Evolutionary conservation across 2,797 vertebrate genomes (phyloP), one percentile per base, ranked within the genome.

Genomic region (Platalea minor): DNA sequence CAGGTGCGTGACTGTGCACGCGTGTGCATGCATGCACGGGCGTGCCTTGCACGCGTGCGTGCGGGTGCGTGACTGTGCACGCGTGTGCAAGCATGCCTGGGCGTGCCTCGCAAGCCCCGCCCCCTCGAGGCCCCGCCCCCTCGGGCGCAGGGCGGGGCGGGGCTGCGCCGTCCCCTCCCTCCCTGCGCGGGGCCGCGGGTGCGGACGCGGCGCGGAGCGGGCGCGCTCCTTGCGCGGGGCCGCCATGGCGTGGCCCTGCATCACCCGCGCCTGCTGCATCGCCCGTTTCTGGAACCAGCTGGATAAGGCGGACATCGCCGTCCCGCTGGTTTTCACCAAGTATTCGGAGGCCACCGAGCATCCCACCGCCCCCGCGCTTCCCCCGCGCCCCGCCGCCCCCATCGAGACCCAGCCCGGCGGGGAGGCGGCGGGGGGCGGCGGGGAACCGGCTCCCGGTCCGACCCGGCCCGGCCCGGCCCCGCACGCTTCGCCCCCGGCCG

Each of bases 211-310:
- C 56, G 76, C 48, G 82, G 77, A 67, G 92, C 88, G 41, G 63
- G 23, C n/a, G 50, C 28, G 89, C 72, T 82, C 48, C 70, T 15
- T 21, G 74, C 54, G 80, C 94, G 63, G 81, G 89, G 86, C 70
- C 97, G 91, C 95, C 88, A 99, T 99, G 99, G 99, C 99, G 95
- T 99, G 99, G 99, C 99, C 99, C 93, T 99, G 99, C 96, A 99
- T 99, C 96, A 99, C 98, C 97, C 98, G 99, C 98, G 99, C 99
- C 63, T 99, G 99, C 98, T 99, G 99, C 98, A 99, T 99, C 97
- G 99, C 99, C 89, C 99, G 99, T 54, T 99, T 99, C 97, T 99
- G 99, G 99, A 99, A 98, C 97, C 99, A 99, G 98, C 97, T 99
- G 97, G 99, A 99, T 97, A 99, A 99, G 97, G 99, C 99, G 64